Percentiles rank a stretch among this genome's conserved stretches.
phyloP scores from a whole-genome alignment of 2,797 vertebrate species.

The Tenualosa ilisha region DNA sequence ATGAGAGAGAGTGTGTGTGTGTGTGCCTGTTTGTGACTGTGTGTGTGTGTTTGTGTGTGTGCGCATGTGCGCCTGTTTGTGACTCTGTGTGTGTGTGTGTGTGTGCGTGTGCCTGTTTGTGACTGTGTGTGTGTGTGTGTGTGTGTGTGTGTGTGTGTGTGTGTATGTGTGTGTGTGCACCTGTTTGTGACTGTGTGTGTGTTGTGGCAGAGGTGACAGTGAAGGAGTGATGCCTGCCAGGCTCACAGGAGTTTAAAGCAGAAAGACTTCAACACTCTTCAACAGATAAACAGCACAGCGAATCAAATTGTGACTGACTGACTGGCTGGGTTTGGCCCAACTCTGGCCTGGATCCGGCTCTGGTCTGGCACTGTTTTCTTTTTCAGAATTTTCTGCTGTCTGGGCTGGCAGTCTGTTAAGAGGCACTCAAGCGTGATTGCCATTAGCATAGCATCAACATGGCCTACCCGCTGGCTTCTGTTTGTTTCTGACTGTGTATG shows the following conservation, averaged over 20 bases:
- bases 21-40: background rate
- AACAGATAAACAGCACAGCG: background rate
- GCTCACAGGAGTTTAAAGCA: background rate
- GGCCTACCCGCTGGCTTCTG: slow-evolving; percentile 63
- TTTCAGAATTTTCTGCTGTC: background rate
- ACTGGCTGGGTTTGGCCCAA: no score
- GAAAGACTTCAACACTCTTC: background rate
- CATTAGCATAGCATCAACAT: slow-evolving; percentile 50
- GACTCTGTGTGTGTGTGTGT: no score
- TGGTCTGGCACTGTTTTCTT: no score
- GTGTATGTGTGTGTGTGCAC: no score
- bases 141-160: no score
- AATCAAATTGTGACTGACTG: background rate
- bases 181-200: no score
- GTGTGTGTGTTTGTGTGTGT: no score
- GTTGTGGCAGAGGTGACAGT: slow-evolving; percentile 36
- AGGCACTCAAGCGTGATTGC: slow-evolving; percentile 63
- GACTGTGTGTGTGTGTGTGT: no score
- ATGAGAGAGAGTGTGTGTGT: slow-evolving; percentile 3
- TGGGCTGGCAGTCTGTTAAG: background rate
- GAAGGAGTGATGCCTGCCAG: slow-evolving; percentile 35
- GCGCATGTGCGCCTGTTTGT: no score
- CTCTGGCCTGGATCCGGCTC: no score
- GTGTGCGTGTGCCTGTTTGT: no score
- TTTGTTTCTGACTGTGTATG: slow-evolving; percentile 25